phyloP scores from a whole-genome alignment of 2,888 invertebrate genomes.

The Chymomyza caudatula region DNA sequence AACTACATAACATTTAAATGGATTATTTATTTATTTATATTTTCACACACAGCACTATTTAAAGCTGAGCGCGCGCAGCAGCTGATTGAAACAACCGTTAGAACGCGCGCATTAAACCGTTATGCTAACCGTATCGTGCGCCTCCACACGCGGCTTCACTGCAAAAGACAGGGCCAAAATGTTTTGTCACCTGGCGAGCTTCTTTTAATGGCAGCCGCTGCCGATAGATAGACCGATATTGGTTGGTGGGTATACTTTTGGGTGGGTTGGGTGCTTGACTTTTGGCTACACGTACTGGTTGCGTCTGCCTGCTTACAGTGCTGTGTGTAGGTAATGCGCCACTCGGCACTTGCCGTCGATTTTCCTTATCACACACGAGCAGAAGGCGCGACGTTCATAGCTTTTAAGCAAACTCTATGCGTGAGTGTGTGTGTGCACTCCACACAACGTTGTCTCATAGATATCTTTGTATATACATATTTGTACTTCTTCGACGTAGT shows the following conservation, averaged over 20 bases:
- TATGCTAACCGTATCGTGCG: neutral
- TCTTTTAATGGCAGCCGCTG: conserved; percentile 15
- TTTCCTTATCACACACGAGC: conserved; percentile 42
- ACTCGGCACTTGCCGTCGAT: conserved; percentile 19
- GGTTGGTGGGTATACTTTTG: conserved; percentile 30
- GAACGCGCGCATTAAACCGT: neutral
- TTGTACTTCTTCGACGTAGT: neutral
- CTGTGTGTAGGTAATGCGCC: conserved; percentile 5
- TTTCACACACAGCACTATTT: neutral
- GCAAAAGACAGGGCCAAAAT: conserved; percentile 19
- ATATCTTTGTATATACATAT: neutral
- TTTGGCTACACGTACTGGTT: too few species aligned
- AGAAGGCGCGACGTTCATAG: conserved; percentile 43
- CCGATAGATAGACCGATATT: conserved; percentile 39
- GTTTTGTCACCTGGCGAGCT: conserved; percentile 25
- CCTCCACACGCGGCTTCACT: neutral
- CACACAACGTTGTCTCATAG: neutral
- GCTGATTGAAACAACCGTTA: neutral
- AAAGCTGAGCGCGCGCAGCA: neutral
- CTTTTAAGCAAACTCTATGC: neutral
- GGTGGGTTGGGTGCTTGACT: neutral
- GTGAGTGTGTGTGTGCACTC: neutral
- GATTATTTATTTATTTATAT: conserved; percentile 30
- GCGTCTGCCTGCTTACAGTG: too few species aligned
- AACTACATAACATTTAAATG: too few species aligned